phyloP scores from a whole-genome alignment of 2,797 vertebrate species.

The Galago senegalensis region DNA sequence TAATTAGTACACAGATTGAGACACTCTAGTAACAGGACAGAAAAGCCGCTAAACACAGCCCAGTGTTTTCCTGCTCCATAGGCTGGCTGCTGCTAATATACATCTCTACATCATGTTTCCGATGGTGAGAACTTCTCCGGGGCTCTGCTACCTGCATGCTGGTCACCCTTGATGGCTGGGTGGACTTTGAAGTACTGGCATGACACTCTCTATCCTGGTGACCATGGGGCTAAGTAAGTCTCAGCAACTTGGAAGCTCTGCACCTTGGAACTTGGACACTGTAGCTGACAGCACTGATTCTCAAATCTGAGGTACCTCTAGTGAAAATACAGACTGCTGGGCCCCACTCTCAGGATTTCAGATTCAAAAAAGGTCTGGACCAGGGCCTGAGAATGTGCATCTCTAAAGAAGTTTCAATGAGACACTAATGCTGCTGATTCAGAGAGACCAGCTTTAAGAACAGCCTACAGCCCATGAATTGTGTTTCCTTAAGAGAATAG shows the following conservation, averaged over 20 bases:
- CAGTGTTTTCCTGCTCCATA: background rate
- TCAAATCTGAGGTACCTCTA: background rate
- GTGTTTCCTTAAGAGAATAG: background rate
- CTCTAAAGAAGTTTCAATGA: background rate
- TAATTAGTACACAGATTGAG: slow-evolving; percentile 46
- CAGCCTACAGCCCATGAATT: background rate
- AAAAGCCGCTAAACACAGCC: background rate
- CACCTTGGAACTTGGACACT: background rate
- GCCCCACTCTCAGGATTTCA: background rate
- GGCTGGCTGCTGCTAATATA: background rate
- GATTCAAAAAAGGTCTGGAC: background rate
- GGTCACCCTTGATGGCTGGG: background rate
- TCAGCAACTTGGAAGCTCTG: background rate
- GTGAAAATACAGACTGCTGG: background rate
- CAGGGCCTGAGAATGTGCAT: background rate
- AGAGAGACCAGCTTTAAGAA: background rate
- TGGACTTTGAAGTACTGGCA: background rate
- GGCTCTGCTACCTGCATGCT: background rate
- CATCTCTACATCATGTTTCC: background rate
- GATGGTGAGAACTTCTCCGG: background rate
- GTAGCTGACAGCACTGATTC: background rate
- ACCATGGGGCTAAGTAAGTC: background rate
- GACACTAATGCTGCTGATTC: background rate
- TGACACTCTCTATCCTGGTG: background rate
- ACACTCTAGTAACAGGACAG: background rate